Evolutionary conservation across 30 jellyfish, hydroid and myxozoan species (phyloP), one percentile per base, ranked within the genome.

Genomic region (Pelagia noctiluca): DNA sequence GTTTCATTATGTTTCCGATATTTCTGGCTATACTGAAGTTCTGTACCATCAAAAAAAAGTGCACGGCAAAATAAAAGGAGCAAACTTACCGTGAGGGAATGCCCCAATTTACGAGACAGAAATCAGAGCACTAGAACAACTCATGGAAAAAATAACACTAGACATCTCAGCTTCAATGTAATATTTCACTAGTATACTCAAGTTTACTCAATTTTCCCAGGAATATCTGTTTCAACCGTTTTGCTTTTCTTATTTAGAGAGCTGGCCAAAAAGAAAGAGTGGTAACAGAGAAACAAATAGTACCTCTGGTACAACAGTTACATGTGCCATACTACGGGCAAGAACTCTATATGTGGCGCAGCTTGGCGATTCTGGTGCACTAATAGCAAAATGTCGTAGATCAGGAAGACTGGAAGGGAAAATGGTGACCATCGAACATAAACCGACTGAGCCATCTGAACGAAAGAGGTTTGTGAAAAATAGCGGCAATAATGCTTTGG

Each of bases 221-320:
- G 72, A 22, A 57, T 12, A 23, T 11, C 24, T 7, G 32, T 31
- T 18, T 2, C 3, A 64, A 23, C 78, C 5, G 7, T 19, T 31
- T 5, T 48, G 3, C 25, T 16, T 35, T 31, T 64, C 48, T 52
- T 42, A 1, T 69, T 82, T 47, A 91, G 98, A 84, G 2, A 38
- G 62, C 70, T 93, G 99, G 99, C 99, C 99, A 1, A 87, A 82
- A 49, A 52, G 99, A 60, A 83, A 78, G 64, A 80, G 72, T 54
- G 97, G 96, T n/a, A n/a, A n/a, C n/a, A n/a, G n/a, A n/a, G n/a
- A n/a, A 1, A 78, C 47, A 52, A 69, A 68, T 47, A 88, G 97
- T 50, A 93, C 99, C 22, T 80, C 97, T 0, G 99, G 99, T 0
- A 93, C 99, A 1, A 93, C 99, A 60, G 99, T 96, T 3, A 93